phyloP scores from a whole-genome alignment of 92 coral and sea anemone species.

The Nematostella vectensis region DNA sequence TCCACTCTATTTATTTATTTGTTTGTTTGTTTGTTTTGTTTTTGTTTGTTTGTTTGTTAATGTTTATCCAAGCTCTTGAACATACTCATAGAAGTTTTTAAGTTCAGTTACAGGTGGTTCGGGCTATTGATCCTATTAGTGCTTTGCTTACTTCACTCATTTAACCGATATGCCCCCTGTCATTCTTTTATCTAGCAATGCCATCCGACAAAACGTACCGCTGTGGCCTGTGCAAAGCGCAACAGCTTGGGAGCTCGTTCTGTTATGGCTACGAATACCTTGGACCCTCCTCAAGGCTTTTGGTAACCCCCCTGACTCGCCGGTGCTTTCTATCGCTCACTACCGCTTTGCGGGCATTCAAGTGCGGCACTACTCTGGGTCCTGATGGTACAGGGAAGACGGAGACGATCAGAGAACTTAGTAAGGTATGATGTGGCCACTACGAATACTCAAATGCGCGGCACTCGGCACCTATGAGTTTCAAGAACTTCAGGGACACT shows the following conservation, averaged over 20 bases:
- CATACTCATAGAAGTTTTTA: no score
- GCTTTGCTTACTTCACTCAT: no score
- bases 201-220: background rate
- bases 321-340: conserved; percentile 77
- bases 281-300: conserved; percentile 66
- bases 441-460: background rate
- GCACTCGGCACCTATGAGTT: background rate
- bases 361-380: conserved; percentile 80
- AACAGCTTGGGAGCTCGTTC: conserved; percentile 64
- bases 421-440: conserved; percentile 80
- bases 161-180: no score
- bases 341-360: conserved; percentile 65
- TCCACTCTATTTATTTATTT: no score
- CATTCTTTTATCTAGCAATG: no score
- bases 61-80: no score
- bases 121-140: no score
- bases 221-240: conserved; percentile 46
- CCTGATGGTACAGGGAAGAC: conserved; percentile 90
- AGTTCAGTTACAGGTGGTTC: no score
- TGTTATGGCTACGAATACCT: conserved; percentile 86
- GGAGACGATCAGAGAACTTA: conserved; percentile 70
- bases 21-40: no score
- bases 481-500: background rate
- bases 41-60: no score
- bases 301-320: conserved; percentile 79